Evolutionary conservation across 2,888 invertebrate species (phyloP), one percentile per base, ranked within the genome.

Genomic region (Rhaphigaster nebulosa): DNA sequence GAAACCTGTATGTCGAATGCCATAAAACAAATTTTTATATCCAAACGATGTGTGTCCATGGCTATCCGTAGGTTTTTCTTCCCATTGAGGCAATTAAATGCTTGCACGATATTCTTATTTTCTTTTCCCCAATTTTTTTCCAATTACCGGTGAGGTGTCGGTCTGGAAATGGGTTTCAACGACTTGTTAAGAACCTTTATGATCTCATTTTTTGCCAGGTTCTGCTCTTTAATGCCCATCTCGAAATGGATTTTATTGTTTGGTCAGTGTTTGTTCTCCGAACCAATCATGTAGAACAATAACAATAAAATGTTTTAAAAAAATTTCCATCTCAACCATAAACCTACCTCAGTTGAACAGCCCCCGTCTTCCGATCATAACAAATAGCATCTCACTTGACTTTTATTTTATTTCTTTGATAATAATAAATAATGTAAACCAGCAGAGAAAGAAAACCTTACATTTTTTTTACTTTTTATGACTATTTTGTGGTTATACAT

Each of bases 101-200:
- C 76, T 76, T 38, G 38, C 23, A 20, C 23, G 13, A 60, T 13
- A 60, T n/a, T 60, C 12, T 12, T 60, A 5, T 56, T 56, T 26
- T 56, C 1, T 56, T n/a, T 41, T 20, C 38, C 20, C 18, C 26
- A 6, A 29, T 26, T 12, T 23, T 26, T 80, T 41, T 34, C 34
- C 29, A 34, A 34, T 65, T 18, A 65, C 5, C 10, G 26, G 26
- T 1, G 80, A 80, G 41, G 80, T 41, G 41, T 80, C 6, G 26
- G 26, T 5, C 26, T 26, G 10, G 26, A 80, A 26, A 15, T 45
- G 41, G 13, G 38, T 26, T 23, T 38, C n/a, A 80, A 38, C 41
- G 26, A 41, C 41, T 80, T 13, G 80, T 80, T 80, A 80, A 80
- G 41, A 76, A 80, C 80, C 8, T 80, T 80, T 80, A 80, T 80